Evolutionary conservation across 2,888 invertebrate species (phyloP), one percentile per base, ranked within the genome.

Genomic region (Ramazzottius varieornatus): DNA sequence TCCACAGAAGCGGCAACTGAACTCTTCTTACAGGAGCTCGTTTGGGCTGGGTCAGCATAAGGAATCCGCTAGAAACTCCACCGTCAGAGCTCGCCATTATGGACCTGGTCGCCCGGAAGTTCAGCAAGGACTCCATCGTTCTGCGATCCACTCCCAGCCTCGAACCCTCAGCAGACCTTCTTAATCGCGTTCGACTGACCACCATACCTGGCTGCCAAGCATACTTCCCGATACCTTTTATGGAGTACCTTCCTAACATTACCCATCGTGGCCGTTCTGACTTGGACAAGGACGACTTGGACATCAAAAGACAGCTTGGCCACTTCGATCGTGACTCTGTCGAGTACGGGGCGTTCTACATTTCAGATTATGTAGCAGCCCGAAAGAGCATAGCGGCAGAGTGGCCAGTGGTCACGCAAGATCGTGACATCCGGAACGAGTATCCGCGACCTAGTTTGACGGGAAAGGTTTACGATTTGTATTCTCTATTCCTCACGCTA

Each of bases 121-220:
- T 86, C 68, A 80, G 84, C 1, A 76, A 82, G 0, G 87, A 89
- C 68, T 83, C 84, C 71, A 77, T 90, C 8, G 76, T 88, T 67
- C 77, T 89, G 68, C 75, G 86, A 69, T 80, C 81, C 46, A 82
- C 82, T 68, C 81, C 83, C 32, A 46, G 82, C 69, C 82, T 84
- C 72, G 83, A 84, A 71, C 80, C 87, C 70, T 83, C 83, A 71
- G 78, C 83, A 64, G 91, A 92, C 73, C 92, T 89, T 78, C 81
- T 94, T 63, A 94, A 96, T 73, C 80, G 93, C 72, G 86, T 91
- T 16, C 83, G 93, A 67, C 91, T 96, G 88, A 94, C 93, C 77
- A 91, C 91, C 1, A 88, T 96, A 68, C 78, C 80, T 69, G 85
- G 85, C 69, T 85, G 83, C 77, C 93, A 93, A 80, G 83, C 92